Evolutionary conservation across 2,797 vertebrate species (phyloP).

Genomic region (Myripristis murdjan): DNA sequence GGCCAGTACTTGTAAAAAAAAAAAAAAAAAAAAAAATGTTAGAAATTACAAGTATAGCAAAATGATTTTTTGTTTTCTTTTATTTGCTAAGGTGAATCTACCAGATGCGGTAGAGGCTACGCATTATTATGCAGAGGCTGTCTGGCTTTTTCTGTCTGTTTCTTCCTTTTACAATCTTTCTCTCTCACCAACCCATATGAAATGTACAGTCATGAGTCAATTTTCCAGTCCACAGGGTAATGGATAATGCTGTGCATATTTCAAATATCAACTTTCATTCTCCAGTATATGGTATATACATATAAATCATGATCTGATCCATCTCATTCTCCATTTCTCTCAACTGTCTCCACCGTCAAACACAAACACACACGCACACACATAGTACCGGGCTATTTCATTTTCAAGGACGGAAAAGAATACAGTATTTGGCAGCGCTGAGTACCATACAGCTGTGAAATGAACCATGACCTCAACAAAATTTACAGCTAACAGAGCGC

Average conservation of each 20-base stretch:
- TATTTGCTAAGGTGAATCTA: constrained; percentile 16
- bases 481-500: constrained; percentile 70
- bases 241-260: constrained; percentile 46
- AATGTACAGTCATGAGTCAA: neutral
- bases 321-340: constrained; percentile 43
- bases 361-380: constrained; percentile 27
- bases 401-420: constrained; percentile 66
- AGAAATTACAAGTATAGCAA: constrained; percentile 9
- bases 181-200: neutral
- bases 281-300: constrained; percentile 43
- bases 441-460: constrained; percentile 67
- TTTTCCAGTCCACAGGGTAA: constrained; percentile 25
- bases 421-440: constrained; percentile 62
- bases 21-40: neutral
- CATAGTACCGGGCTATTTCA: constrained; percentile 49
- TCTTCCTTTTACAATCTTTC: constrained; percentile 6
- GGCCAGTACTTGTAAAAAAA: neutral
- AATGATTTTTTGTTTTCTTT: neutral
- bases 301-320: constrained; percentile 59
- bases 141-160: constrained; percentile 15
- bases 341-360: constrained; percentile 30
- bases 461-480: constrained; percentile 67
- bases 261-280: constrained; percentile 15
- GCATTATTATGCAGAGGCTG: neutral
- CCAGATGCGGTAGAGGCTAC: neutral